Conservation (phyloP, 1,140 invertebrate genomes). For the Orchestia grillus region DNA sequence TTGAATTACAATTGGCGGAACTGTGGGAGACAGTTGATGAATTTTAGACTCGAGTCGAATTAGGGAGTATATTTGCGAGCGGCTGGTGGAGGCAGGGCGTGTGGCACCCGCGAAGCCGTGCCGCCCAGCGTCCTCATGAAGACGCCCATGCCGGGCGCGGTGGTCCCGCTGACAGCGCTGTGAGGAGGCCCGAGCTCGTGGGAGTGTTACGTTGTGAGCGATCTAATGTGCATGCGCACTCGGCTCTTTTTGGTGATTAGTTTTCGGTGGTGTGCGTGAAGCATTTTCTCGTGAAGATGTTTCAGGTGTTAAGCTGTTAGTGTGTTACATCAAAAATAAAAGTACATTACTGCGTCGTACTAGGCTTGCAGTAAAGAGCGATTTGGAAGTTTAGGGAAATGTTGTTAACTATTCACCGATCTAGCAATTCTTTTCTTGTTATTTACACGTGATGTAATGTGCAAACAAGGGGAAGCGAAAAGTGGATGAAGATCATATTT, state of each 20-base stretch:
- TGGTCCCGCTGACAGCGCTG: neutral
- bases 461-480: neutral
- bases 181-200: neutral
- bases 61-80: neutral
- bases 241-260: neutral
- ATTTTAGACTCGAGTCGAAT: neutral
- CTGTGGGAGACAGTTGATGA: neutral
- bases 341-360: neutral
- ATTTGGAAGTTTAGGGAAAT: neutral
- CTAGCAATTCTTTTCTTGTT: neutral
- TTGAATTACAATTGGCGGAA: too few relatives aligned
- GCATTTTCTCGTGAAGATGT: neutral
- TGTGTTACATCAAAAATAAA: neutral
- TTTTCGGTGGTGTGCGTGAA: neutral
- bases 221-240: neutral
- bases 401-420: neutral
- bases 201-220: neutral
- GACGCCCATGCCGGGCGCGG: neutral
- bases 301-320: neutral
- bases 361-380: neutral
- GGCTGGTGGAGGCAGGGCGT: neutral
- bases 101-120: neutral
- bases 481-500: neutral
- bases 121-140: neutral
- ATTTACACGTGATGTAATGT: neutral